phyloP scores from a whole-genome alignment of 2,888 invertebrate species.

The Chirona hameri region DNA sequence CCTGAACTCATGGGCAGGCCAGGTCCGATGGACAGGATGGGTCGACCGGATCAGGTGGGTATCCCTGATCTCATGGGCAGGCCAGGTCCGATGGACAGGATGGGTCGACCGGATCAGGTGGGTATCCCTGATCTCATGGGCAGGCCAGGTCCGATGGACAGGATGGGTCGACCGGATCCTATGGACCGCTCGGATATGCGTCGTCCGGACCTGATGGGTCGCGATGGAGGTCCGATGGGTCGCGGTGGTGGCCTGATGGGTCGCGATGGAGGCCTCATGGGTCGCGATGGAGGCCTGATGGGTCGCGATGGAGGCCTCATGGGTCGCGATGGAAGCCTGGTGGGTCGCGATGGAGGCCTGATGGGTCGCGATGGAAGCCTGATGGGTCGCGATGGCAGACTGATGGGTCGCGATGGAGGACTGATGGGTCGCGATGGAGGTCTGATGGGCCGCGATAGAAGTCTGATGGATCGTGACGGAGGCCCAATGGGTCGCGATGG shows the following conservation, averaged over 20 bases:
- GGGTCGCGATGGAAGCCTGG: too few relatives aligned
- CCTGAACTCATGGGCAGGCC: neutral
- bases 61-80: neutral
- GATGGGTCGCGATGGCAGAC: too few relatives aligned
- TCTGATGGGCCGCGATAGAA: too few relatives aligned
- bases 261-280: too few relatives aligned
- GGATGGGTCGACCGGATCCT: neutral
- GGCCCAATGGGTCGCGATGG: constrained; percentile 28
- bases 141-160: neutral
- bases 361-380: constrained; percentile 31
- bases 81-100: neutral
- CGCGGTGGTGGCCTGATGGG: too few relatives aligned
- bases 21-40: neutral
- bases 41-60: neutral
- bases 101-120: neutral
- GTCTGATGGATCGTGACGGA: neutral
- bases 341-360: constrained; percentile 28
- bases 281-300: too few relatives aligned
- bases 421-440: too few relatives aligned
- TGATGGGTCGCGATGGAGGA: too few relatives aligned
- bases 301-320: too few relatives aligned
- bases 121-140: neutral
- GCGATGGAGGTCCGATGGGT: constrained; percentile 32
- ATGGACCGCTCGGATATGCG: too few relatives aligned
- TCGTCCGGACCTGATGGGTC: constrained; percentile 30